A percentile compares a stretch with the other conserved stretches of the same genome.
phyloP scores from a whole-genome alignment of 1,140 invertebrate species.

The Bilobella aurantiaca region DNA sequence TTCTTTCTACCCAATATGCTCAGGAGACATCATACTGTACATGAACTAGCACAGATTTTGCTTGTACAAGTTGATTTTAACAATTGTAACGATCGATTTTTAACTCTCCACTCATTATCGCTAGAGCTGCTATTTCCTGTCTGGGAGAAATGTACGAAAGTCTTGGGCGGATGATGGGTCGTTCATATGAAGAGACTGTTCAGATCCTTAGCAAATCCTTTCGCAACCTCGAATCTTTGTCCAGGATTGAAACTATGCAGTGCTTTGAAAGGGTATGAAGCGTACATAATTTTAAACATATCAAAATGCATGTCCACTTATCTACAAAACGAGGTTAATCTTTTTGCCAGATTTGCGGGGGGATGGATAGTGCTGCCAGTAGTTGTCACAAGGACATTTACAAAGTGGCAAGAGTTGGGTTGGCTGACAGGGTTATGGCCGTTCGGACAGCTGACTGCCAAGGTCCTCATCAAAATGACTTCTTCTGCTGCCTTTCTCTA shows the following conservation, averaged over 20 bases:
- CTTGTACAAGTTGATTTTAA: no score
- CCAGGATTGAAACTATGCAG: conserved; percentile 96
- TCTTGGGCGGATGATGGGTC: conserved; percentile 93
- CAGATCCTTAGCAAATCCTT: conserved; percentile 81
- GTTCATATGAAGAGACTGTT: conserved; percentile 96
- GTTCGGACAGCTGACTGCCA: conserved; percentile 64
- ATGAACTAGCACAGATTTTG: conserved; percentile 3
- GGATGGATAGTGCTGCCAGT: conserved; percentile 75
- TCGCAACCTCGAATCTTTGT: conserved; percentile 85
- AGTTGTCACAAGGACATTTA: conserved; percentile 87
- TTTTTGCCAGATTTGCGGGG: conserved; percentile 53
- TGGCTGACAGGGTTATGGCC: conserved; percentile 80
- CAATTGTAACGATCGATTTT: not conserved
- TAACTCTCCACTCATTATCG: conserved; percentile 22
- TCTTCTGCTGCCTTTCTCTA: conserved; percentile 78
- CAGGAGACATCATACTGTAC: no score
- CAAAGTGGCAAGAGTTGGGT: conserved; percentile 69
- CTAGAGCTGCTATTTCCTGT: conserved; percentile 88
- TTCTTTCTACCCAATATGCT: no score
- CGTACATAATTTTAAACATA: not conserved
- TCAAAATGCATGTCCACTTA: conserved; percentile 12
- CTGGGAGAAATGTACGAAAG: conserved; percentile 96
- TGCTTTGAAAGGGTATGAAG: conserved; percentile 74
- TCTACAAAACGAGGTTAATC: no score
- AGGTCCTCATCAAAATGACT: conserved; percentile 82